A percentile compares a stretch with the other conserved stretches of the same genome.
These are phyloP conservation scores for Chymomyza procnemis DNA, from an alignment of 2,888 invertebrate species.

Conservation along the genomic window DNA sequence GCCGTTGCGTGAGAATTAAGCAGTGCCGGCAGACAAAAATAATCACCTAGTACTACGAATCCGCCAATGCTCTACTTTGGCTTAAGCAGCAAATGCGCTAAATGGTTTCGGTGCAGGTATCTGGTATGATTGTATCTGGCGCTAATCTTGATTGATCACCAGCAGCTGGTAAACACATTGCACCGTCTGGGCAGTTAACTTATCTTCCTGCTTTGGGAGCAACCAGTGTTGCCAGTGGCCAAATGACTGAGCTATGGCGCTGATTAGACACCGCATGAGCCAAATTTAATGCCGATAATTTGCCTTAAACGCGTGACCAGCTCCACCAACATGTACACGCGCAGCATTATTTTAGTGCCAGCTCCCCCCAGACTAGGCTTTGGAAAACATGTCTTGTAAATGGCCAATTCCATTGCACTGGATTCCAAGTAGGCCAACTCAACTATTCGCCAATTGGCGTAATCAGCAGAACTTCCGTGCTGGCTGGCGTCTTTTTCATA, in stretches of 20 bases:
- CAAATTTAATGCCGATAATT: constrained; percentile 65
- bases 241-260: not conserved
- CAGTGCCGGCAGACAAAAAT: not conserved
- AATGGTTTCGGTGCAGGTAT: not conserved
- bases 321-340: constrained; percentile 7
- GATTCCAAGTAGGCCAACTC: not conserved
- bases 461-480: not conserved
- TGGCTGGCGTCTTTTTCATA: constrained; percentile 7
- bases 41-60: not conserved
- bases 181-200: constrained; percentile 32
- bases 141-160: constrained; percentile 62
- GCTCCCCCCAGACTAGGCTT: not conserved
- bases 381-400: not conserved
- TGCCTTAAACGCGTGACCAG: constrained; percentile 61
- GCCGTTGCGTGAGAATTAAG: constrained; percentile 51
- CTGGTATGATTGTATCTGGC: constrained; percentile 6
- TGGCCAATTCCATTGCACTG: not conserved
- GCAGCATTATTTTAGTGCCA: constrained; percentile 22
- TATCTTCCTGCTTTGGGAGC: constrained; percentile 19
- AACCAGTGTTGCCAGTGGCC: not conserved
- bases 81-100: not conserved
- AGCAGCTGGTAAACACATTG: constrained; percentile 18
- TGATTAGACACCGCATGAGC: not conserved
- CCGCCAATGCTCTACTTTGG: not conserved
- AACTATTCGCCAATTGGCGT: not conserved